These are phyloP conservation scores for Ormyrus thymus DNA, from an alignment of 2,888 invertebrate genomes.

Conservation along the genomic window DNA sequence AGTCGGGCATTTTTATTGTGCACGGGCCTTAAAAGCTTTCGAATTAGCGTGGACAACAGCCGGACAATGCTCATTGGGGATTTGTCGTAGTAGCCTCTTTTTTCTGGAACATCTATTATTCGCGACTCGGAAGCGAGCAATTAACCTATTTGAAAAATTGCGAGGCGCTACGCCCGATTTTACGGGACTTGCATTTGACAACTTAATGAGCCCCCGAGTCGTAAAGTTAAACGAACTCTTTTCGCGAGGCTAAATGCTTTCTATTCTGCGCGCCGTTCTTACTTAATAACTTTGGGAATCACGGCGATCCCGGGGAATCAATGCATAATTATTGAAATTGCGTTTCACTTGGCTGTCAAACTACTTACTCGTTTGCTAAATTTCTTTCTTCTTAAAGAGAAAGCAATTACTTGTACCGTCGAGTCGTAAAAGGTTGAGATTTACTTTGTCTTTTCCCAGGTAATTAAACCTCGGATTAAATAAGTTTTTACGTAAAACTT, in stretches of 20 bases:
- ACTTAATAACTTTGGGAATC: constrained; percentile 1
- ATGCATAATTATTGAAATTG: too few species aligned
- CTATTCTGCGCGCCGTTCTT: background rate
- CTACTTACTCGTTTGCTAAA: too few species aligned
- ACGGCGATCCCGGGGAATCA: too few species aligned
- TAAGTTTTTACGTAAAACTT: too few species aligned
- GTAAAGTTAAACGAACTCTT: constrained; percentile 35
- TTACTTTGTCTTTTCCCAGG: too few species aligned
- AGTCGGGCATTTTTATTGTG: constrained; percentile 35
- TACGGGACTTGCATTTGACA: constrained; percentile 28
- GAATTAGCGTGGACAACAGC: constrained; percentile 42
- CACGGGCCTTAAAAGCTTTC: constrained; percentile 31
- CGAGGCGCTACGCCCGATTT: constrained; percentile 15
- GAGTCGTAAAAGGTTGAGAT: too few species aligned
- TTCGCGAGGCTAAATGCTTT: constrained; percentile 22
- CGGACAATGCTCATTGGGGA: constrained; percentile 32
- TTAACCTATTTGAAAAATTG: constrained; percentile 46
- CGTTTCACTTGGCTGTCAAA: too few species aligned
- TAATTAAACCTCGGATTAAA: background rate
- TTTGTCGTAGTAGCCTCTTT: constrained; percentile 12
- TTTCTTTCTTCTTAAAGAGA: too few species aligned
- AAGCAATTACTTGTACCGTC: too few species aligned
- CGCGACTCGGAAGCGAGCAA: constrained; percentile 44
- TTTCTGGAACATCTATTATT: constrained; percentile 39
- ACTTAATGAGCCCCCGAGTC: constrained; percentile 12